A percentile compares a stretch with the other conserved stretches of the same genome.
phyloP scores from a whole-genome alignment of 2,797 vertebrate genomes.

The Rhinatrema bivittatum region DNA sequence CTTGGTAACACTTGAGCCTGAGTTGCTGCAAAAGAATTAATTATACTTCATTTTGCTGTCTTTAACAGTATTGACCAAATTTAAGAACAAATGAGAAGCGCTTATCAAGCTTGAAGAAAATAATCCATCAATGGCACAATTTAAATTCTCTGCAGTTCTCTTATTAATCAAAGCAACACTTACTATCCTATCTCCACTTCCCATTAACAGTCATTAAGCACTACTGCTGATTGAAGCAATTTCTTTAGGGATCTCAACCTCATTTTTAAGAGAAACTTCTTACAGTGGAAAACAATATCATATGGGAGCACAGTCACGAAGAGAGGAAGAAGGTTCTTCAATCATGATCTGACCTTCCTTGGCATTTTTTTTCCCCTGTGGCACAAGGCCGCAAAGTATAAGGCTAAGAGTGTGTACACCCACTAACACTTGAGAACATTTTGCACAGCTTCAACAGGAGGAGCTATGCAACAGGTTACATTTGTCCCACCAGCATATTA shows the following conservation, averaged over 20 bases:
- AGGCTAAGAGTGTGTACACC: slow-evolving; percentile 6
- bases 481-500: no score
- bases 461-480: slow-evolving; percentile 6
- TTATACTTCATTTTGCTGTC: slow-evolving; percentile 79
- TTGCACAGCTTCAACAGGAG: neutral
- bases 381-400: slow-evolving; percentile 45
- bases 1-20: slow-evolving; percentile 57
- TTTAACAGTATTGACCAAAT: slow-evolving; percentile 83
- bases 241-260: slow-evolving; percentile 78
- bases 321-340: slow-evolving; percentile 58
- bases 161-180: slow-evolving; percentile 82
- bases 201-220: slow-evolving; percentile 80
- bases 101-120: slow-evolving; percentile 84
- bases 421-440: slow-evolving; percentile 9
- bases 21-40: slow-evolving; percentile 71
- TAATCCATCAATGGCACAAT: slow-evolving; percentile 80
- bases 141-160: slow-evolving; percentile 78
- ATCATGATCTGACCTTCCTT: slow-evolving; percentile 74
- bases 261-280: slow-evolving; percentile 72
- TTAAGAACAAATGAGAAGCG: slow-evolving; percentile 80
- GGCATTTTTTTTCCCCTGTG: slow-evolving; percentile 44
- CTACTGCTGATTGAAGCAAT: slow-evolving; percentile 80
- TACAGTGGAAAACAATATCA: slow-evolving; percentile 71
- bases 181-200: slow-evolving; percentile 82
- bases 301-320: slow-evolving; percentile 47